Conservation (phyloP, 2,113 vertebrate species). For the Irena cyanogastra region DNA sequence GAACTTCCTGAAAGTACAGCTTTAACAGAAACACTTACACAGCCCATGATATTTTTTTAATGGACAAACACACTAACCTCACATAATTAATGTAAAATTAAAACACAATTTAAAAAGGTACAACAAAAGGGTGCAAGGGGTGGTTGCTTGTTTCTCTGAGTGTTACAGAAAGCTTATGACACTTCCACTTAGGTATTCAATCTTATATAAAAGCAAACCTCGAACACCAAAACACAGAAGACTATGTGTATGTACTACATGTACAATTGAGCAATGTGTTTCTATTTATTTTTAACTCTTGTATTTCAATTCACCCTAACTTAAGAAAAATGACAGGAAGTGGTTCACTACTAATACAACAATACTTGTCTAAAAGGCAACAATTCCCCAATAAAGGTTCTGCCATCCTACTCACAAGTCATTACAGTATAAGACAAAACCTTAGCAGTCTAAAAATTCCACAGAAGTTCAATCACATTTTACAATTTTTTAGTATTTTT, state of each 20-base stretch:
- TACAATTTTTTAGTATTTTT: neutral
- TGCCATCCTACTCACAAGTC: neutral
- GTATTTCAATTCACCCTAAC: neutral
- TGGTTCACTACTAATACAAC: neutral
- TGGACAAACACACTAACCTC: neutral
- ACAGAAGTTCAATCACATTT: neutral
- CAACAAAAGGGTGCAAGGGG: neutral
- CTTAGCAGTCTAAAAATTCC: neutral
- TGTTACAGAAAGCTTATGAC: neutral
- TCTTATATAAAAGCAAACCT: neutral
- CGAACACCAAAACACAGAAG: neutral
- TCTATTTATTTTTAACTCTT: neutral
- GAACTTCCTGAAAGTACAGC: neutral
- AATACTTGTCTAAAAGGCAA: neutral
- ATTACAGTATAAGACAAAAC: neutral
- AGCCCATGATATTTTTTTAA: neutral
- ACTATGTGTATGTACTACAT: too few relatives aligned
- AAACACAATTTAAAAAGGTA: neutral
- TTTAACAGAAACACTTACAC: neutral
- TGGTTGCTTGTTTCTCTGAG: neutral
- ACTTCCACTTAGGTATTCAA: neutral
- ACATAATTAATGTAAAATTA: neutral
- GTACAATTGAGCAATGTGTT: neutral
- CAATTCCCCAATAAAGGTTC: neutral
- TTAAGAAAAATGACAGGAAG: neutral